phyloP scores from a whole-genome alignment of 2,888 invertebrate genomes.

The Torymus aiolomorphi region DNA sequence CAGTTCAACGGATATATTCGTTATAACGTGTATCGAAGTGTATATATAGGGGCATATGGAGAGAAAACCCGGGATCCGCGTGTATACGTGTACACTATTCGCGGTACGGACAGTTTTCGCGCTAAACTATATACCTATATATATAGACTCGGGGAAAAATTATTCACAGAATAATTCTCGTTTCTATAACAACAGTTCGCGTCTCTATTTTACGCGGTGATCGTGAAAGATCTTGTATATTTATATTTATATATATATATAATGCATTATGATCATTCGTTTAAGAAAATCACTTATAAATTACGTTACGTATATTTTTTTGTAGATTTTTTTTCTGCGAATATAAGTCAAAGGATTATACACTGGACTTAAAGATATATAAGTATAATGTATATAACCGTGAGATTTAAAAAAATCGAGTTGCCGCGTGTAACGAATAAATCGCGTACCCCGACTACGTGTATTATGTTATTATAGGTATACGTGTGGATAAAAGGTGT shows the following conservation, averaged over 20 bases:
- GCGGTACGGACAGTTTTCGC: constrained; percentile 24
- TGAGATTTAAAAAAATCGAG: too few species aligned
- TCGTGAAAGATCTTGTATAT: constrained; percentile 36
- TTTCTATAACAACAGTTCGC: constrained; percentile 2
- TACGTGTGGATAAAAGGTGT: too few species aligned
- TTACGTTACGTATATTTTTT: constrained; percentile 25
- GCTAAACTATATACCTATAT: constrained; percentile 4
- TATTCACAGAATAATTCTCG: constrained; percentile 48
- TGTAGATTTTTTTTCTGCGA: constrained; percentile 15
- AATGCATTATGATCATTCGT: too few species aligned
- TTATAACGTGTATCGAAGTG: too few species aligned
- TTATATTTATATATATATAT: background rate
- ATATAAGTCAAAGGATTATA: constrained; percentile 21
- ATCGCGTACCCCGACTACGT: too few species aligned
- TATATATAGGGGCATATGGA: too few species aligned
- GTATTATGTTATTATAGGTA: too few species aligned
- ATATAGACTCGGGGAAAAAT: constrained; percentile 24
- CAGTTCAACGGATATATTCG: constrained; percentile 13
- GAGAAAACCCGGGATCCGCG: constrained; percentile 29
- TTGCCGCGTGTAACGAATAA: too few species aligned
- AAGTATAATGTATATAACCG: background rate
- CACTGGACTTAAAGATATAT: constrained; percentile 4
- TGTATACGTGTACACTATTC: too few species aligned
- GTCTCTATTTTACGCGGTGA: background rate
- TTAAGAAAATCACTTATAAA: constrained; percentile 31